Conservation (phyloP, 2,113 vertebrate genomes). For the Triplophysa tibetana region DNA sequence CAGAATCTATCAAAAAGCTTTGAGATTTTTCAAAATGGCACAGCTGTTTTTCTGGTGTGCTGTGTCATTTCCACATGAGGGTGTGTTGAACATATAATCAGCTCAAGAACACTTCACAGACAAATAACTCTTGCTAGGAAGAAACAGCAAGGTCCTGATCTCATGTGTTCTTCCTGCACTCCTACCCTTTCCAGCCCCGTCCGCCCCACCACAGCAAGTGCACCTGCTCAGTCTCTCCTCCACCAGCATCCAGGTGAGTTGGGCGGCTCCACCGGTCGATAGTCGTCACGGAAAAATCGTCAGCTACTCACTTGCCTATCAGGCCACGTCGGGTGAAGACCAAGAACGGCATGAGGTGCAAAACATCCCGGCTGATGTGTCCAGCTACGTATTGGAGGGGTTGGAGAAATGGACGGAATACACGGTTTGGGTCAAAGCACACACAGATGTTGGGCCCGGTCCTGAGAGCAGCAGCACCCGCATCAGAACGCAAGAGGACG, state of each 20-base stretch:
- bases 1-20: too few species aligned
- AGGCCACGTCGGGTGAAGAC: conserved; percentile 90
- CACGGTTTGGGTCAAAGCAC: conserved; percentile 97
- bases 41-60: too few species aligned
- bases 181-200: conserved; percentile 84
- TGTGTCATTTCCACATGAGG: too few species aligned
- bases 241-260: conserved; percentile 98
- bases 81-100: too few species aligned
- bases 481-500: conserved; percentile 94
- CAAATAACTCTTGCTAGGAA: too few species aligned
- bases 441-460: conserved; percentile 95
- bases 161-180: conserved; percentile 51
- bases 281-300: conserved; percentile 95
- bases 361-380: conserved; percentile 83
- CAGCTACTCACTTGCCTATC: conserved; percentile 92
- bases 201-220: conserved; percentile 95
- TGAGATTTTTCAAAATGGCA: too few species aligned
- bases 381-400: conserved; percentile 89
- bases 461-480: conserved; percentile 89
- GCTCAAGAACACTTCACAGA: too few species aligned
- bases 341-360: conserved; percentile 85
- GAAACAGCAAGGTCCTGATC: too few species aligned
- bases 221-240: conserved; percentile 90
- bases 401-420: conserved; percentile 99
- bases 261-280: conserved; percentile 92